Evolutionary conservation across 2,113 vertebrate genomes (phyloP), one percentile per base, ranked within the genome.

Genomic region (Tinamus guttatus): DNA sequence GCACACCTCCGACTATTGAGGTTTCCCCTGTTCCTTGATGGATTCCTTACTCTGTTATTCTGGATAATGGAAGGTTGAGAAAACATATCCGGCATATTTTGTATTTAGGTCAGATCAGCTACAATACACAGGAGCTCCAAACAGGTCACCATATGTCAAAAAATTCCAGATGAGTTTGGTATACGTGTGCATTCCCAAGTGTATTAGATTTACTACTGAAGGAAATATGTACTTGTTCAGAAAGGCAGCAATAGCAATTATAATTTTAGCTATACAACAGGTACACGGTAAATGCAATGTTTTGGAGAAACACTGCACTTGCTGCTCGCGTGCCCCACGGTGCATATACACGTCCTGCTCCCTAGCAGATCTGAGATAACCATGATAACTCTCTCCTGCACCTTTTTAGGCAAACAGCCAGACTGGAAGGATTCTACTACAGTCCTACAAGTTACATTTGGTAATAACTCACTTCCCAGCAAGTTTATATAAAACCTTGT

Each of bases 21-120:
- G 43, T 65, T 90, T 95, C 52, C 69, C 77, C 51, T 84, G 0
- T 63, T 81, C 83, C 60, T 56, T 34, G 51, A 69, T 76, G 83
- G 89, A 56, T 52, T 84, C 38, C 41, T 60, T 40, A 52, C 64
- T 67, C 63, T 63, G 70, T 59, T 77, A 70, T 74, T 90, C 47
- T 58, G 54, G 52, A 58, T 58, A 54, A 54, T 3, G 15, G 28
- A 30, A 28, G 15, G 52, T 54, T 54, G 27, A 54, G 28, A 58
- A 58, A 86, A 92, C 60, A 2, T 81, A 96, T 34, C 80, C 89
- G 92, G 70, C 56, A 94, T 95, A 84, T 56, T 93, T 84, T 38
- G 64, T 96, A 90, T 97, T 92, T 96, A 94, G 94, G 90, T 96
- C 95, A 92, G 83, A 90, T 81, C 81, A 89, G 58, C 83, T 84